Evolutionary conservation across 1,140 invertebrate genomes (phyloP).

Genomic region (Branchinecta lynchi): DNA sequence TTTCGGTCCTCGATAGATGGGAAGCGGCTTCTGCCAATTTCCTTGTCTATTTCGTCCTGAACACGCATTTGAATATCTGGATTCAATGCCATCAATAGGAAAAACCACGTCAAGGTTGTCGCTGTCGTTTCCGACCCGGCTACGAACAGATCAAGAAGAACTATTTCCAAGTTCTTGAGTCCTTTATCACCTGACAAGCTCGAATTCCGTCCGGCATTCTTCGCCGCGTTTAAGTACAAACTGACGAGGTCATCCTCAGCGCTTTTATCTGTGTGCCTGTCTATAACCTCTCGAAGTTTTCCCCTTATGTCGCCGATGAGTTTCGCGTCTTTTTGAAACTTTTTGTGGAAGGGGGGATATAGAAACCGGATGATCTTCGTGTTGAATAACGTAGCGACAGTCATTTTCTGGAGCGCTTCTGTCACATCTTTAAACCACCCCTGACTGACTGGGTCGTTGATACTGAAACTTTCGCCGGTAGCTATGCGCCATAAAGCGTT

Average conservation of each 20-base stretch:
- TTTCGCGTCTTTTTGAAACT: background rate
- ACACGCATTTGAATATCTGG: slow-evolving; percentile 60
- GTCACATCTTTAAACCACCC: too few relatives aligned
- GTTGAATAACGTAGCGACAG: background rate
- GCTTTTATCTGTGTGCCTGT: background rate
- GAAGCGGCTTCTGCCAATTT: slow-evolving; percentile 47
- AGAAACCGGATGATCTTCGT: background rate
- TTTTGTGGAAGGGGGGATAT: background rate
- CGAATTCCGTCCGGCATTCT: background rate
- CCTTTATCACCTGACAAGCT: background rate
- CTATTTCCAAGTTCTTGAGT: slow-evolving; percentile 33
- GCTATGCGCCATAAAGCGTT: too few relatives aligned
- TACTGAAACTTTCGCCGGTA: too few relatives aligned
- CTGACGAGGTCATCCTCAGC: background rate
- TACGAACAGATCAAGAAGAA: slow-evolving; percentile 54
- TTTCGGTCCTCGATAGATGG: slow-evolving; percentile 50
- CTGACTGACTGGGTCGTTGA: too few relatives aligned
- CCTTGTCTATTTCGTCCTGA: slow-evolving; percentile 57
- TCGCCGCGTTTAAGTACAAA: background rate
- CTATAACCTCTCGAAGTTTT: background rate
- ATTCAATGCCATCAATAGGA: slow-evolving; percentile 55
- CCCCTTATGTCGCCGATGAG: background rate
- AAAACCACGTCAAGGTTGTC: slow-evolving; percentile 55
- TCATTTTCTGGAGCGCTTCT: too few relatives aligned
- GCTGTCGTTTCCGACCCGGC: slow-evolving; percentile 66